A percentile compares a stretch with the other conserved stretches of the same genome.
These are phyloP conservation scores for Smutsia gigantea DNA, from an alignment of 2,797 vertebrate genomes.

Conservation along the genomic window DNA sequence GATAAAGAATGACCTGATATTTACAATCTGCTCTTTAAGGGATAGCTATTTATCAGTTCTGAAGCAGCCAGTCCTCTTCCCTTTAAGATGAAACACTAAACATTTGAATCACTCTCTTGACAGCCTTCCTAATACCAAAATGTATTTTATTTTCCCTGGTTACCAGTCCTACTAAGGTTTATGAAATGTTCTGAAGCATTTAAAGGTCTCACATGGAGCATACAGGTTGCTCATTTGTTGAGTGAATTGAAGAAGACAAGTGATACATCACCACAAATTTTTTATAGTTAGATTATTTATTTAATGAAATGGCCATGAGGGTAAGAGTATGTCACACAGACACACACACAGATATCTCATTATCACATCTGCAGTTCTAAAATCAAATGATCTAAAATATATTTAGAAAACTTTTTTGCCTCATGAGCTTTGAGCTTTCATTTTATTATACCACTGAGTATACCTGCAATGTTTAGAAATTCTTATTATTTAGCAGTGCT, in stretches of 20 bases:
- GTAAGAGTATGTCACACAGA: not conserved
- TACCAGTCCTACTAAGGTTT: not conserved
- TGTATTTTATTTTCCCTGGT: slow-evolving; percentile 11
- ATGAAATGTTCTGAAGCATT: slow-evolving; percentile 48
- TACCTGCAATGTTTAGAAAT: not conserved
- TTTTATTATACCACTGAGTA: not conserved
- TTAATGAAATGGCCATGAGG: not conserved
- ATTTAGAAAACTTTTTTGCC: not conserved
- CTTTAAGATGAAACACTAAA: slow-evolving; percentile 60
- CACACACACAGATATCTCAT: not conserved
- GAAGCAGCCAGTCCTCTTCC: not conserved
- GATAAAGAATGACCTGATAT: not conserved
- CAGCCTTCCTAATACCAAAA: not conserved
- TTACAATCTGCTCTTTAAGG: slow-evolving; percentile 8
- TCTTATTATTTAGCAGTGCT: not conserved
- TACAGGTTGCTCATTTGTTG: not conserved
- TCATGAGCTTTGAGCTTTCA: not conserved
- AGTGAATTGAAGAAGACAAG: not conserved
- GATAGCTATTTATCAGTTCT: slow-evolving; percentile 1
- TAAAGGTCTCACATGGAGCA: slow-evolving; percentile 8
- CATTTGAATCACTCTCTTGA: slow-evolving; percentile 42
- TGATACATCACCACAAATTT: not conserved
- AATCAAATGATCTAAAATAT: not conserved
- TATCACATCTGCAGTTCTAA: not conserved
- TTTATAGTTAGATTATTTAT: not conserved